These are phyloP conservation scores for Campaea margaritaria DNA, from an alignment of 2,888 invertebrate genomes.

Conservation along the genomic window DNA sequence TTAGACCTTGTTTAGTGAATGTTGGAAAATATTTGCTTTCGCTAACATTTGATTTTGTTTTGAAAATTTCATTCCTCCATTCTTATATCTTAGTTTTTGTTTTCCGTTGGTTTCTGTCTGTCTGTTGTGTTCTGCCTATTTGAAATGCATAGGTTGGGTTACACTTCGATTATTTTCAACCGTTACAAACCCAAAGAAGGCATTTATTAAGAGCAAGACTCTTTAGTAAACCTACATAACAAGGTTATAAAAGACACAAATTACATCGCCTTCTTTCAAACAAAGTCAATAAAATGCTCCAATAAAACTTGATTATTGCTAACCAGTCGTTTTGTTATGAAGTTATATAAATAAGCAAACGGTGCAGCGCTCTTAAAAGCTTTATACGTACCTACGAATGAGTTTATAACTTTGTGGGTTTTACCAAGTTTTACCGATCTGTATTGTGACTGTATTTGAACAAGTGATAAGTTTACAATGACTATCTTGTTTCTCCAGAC, in stretches of 20 bases:
- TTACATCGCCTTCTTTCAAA: slow-evolving; percentile 15
- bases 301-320: not conserved
- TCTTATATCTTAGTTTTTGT: too few relatives aligned
- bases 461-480: slow-evolving; percentile 51
- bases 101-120: too few relatives aligned
- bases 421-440: slow-evolving; percentile 51
- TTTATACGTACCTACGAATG: too few relatives aligned
- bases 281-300: slow-evolving; percentile 7
- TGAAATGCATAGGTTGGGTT: too few relatives aligned
- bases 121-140: too few relatives aligned
- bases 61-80: too few relatives aligned
- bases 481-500: slow-evolving; percentile 37
- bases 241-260: slow-evolving; percentile 1
- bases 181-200: too few relatives aligned
- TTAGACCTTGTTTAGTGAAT: too few relatives aligned
- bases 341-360: slow-evolving; percentile 32
- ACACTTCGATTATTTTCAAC: too few relatives aligned
- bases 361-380: slow-evolving; percentile 45
- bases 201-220: not conserved
- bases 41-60: too few relatives aligned
- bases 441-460: slow-evolving; percentile 47
- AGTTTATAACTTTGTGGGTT: slow-evolving; percentile 56
- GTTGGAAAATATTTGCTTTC: too few relatives aligned
- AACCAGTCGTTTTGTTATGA: slow-evolving; percentile 10
- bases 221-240: slow-evolving; percentile 4